A percentile compares a stretch with the other conserved stretches of the same genome.
These are phyloP conservation scores for Sebastes alutus DNA, from an alignment of 2,797 vertebrate genomes.

Conservation along the genomic window DNA sequence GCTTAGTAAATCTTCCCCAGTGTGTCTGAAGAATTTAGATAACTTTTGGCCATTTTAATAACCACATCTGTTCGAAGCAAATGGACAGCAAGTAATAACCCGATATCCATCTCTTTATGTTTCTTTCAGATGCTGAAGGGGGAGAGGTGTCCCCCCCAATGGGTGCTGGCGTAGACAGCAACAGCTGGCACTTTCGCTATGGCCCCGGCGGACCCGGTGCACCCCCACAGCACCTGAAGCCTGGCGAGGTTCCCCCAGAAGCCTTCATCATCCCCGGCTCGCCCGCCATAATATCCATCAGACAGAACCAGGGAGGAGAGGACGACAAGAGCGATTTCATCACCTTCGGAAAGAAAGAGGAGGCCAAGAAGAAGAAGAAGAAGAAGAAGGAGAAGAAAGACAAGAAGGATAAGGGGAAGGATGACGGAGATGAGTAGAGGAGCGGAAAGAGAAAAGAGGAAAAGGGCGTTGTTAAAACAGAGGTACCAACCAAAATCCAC, in stretches of 20 bases:
- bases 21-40: not conserved
- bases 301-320: conserved; percentile 94
- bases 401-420: conserved; percentile 93
- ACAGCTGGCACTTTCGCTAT: conserved; percentile 99
- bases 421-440: conserved; percentile 93
- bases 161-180: conserved; percentile 97
- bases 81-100: not conserved
- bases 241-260: conserved; percentile 95
- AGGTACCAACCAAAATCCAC: conserved; percentile 82
- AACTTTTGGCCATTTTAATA: not conserved
- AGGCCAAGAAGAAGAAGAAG: conserved; percentile 99
- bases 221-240: conserved; percentile 92
- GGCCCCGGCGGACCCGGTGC: conserved; percentile 87
- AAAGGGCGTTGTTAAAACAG: conserved; percentile 80
- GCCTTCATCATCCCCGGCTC: conserved; percentile 99
- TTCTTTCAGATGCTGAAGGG: conserved; percentile 91
- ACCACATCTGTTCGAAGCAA: not conserved
- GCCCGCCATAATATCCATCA: conserved; percentile 98
- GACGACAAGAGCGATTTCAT: conserved; percentile 99
- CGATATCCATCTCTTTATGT: conserved; percentile 34
- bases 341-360: conserved; percentile 98
- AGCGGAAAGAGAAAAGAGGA: conserved; percentile 77
- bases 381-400: conserved; percentile 99
- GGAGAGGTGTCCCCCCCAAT: conserved; percentile 97
- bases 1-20: not conserved